These are phyloP conservation scores for Chiloscyllium punctatum DNA, from an alignment of 2,797 vertebrate species.

Conservation along the genomic window DNA sequence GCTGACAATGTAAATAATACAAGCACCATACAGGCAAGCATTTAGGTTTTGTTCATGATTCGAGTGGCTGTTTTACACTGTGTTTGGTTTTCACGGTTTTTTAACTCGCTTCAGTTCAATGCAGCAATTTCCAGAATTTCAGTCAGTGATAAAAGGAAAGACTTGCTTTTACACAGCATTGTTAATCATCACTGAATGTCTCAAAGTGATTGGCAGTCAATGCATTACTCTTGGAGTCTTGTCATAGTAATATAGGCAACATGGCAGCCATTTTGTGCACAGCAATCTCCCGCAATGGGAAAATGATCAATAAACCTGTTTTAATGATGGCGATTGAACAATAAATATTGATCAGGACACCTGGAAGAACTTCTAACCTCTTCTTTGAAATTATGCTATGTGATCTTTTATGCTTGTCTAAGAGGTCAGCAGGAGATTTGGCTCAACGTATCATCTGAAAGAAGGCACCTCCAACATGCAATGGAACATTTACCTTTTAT, in stretches of 20 bases:
- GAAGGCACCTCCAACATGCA: not conserved
- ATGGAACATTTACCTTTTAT: not conserved
- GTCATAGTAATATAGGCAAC: not conserved
- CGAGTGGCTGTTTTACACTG: not conserved
- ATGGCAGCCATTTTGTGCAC: not conserved
- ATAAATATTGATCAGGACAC: not conserved
- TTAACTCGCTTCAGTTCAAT: not conserved
- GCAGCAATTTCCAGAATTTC: not conserved
- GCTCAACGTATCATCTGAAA: not conserved
- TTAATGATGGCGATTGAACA: too few species aligned
- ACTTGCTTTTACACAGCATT: not conserved
- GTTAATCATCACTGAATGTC: not conserved
- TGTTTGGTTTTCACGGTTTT: not conserved
- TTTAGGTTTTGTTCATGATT: not conserved
- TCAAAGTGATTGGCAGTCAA: not conserved
- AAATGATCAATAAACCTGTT: too few species aligned
- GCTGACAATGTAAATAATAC: slow-evolving; percentile 26
- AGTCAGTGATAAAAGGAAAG: not conserved
- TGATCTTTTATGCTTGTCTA: too few species aligned
- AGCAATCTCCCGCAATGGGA: not conserved
- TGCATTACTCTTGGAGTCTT: not conserved
- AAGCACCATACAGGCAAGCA: not conserved
- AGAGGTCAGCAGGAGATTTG: not conserved
- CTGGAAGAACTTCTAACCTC: too few species aligned
- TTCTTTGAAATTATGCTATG: not conserved